Percentiles rank a stretch among this genome's conserved stretches.
Evolutionary conservation across 2,888 invertebrate species (phyloP).

Genomic region (Parnassius mnemosyne): DNA sequence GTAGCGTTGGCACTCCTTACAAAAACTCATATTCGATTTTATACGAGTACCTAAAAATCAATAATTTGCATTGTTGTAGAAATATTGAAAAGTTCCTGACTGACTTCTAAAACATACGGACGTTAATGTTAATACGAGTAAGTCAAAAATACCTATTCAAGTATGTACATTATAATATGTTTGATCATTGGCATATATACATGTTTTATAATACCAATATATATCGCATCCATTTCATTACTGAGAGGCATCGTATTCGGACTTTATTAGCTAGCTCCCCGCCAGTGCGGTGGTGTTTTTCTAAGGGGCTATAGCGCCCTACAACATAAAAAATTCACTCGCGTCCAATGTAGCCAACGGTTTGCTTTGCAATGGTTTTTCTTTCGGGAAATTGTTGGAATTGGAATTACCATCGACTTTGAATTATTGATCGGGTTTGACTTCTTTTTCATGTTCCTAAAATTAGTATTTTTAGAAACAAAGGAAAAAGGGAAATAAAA

Average conservation of each 20-base stretch:
- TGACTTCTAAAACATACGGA: too few species aligned
- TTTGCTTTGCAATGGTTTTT: constrained; percentile 53
- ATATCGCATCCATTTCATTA: constrained; percentile 31
- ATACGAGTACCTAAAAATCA: too few species aligned
- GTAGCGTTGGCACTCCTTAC: too few species aligned
- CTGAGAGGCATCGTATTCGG: constrained; percentile 30
- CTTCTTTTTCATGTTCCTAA: constrained; percentile 14
- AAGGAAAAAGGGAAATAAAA: too few species aligned
- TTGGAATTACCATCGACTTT: constrained; percentile 40
- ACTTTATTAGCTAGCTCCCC: constrained; percentile 68
- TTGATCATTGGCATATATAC: not conserved
- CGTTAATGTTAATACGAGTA: too few species aligned
- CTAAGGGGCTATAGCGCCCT: constrained; percentile 58
- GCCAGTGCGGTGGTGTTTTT: constrained; percentile 65
- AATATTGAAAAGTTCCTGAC: too few species aligned
- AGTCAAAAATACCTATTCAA: too few species aligned
- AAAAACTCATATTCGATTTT: too few species aligned
- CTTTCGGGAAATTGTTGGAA: constrained; percentile 37
- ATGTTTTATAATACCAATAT: not conserved
- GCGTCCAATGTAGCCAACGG: constrained; percentile 50
- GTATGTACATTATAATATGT: too few species aligned
- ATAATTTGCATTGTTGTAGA: too few species aligned
- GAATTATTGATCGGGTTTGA: constrained; percentile 45
- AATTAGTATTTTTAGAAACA: not conserved
- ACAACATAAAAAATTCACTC: constrained; percentile 72